Evolutionary conservation across 2,888 invertebrate genomes (phyloP).

Genomic region (Melanostoma scalare): DNA sequence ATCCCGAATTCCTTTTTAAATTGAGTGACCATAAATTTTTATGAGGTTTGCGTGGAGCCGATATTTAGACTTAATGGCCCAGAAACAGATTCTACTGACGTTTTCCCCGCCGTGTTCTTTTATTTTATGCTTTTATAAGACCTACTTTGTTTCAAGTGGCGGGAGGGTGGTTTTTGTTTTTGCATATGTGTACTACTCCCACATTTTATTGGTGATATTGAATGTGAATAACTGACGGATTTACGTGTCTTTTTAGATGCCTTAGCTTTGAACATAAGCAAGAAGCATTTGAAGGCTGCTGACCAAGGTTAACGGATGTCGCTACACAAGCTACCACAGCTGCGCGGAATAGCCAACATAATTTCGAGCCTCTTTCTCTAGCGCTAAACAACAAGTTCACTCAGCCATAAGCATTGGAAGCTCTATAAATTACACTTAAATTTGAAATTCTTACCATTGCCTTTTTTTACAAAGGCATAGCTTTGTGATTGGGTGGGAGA

Average conservation of each 20-base stretch:
- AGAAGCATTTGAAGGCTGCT: conserved; percentile 45
- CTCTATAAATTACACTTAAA: conserved; percentile 58
- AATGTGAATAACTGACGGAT: background rate
- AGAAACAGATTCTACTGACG: conserved; percentile 61
- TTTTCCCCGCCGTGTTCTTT: conserved; percentile 35
- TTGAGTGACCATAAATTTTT: conserved; percentile 73
- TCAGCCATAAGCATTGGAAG: conserved; percentile 39
- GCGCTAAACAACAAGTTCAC: conserved; percentile 17
- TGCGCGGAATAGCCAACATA: too few species aligned
- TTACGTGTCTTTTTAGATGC: conserved; percentile 37
- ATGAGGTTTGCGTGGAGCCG: conserved; percentile 72
- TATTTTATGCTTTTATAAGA: background rate
- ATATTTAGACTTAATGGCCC: conserved; percentile 72
- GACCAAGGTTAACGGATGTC: conserved; percentile 59
- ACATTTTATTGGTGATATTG: conserved; percentile 21
- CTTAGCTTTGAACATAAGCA: conserved; percentile 53
- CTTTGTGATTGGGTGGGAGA: conserved; percentile 16
- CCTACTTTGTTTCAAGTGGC: background rate
- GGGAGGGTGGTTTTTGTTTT: conserved; percentile 32
- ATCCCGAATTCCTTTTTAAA: conserved; percentile 63
- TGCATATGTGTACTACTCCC: conserved; percentile 25
- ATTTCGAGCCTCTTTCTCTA: background rate
- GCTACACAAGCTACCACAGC: too few species aligned
- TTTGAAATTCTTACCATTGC: conserved; percentile 44
- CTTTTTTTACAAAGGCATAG: conserved; percentile 33